Evolutionary conservation across 2,797 vertebrate species (phyloP).

Genomic region (Triplophysa yarkandensis): DNA sequence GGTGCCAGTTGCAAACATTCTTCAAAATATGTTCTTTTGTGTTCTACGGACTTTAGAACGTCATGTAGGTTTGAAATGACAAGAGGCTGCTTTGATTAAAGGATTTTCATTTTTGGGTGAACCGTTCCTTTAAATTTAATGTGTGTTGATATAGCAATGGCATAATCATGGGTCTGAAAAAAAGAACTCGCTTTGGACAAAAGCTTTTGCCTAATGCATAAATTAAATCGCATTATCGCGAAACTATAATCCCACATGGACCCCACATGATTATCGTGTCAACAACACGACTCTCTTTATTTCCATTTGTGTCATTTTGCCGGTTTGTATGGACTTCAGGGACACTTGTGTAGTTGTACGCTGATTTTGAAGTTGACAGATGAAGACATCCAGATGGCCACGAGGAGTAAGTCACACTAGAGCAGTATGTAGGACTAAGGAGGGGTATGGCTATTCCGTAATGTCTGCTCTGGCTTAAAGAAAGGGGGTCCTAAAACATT

Average conservation of each 20-base stretch:
- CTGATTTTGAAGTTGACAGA: constrained; percentile 62
- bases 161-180: neutral
- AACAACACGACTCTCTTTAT: constrained; percentile 40
- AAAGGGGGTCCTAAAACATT: constrained; percentile 49
- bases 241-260: constrained; percentile 18
- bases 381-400: constrained; percentile 70
- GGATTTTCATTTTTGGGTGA: too few species aligned
- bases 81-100: too few species aligned
- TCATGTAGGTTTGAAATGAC: too few species aligned
- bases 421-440: constrained; percentile 41
- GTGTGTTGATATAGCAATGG: neutral
- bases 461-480: constrained; percentile 57
- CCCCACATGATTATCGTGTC: constrained; percentile 38
- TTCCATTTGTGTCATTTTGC: constrained; percentile 52
- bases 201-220: neutral
- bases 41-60: too few species aligned
- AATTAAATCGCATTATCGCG: neutral
- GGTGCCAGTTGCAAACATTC: too few species aligned
- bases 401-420: constrained; percentile 56
- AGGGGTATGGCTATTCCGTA: constrained; percentile 34
- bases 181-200: neutral
- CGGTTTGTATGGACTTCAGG: constrained; percentile 44
- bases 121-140: constrained; percentile 12
- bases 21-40: too few species aligned
- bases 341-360: constrained; percentile 26